Evolutionary conservation across 2,888 invertebrate species (phyloP), one percentile per base, ranked within the genome.

Genomic region (Mechanitis mazaeus): DNA sequence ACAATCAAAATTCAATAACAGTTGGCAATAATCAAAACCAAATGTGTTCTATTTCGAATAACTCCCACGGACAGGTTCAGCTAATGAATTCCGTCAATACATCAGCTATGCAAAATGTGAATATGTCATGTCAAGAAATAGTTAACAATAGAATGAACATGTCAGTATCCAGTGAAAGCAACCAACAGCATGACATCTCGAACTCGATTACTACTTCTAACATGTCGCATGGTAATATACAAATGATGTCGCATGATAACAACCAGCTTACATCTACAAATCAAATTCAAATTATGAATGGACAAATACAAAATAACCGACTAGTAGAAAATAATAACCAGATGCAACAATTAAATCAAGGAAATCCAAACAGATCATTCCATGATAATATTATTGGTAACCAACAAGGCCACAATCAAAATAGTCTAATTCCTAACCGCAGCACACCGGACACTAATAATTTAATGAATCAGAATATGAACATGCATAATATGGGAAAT

Each of bases 201-300:
- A 83, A 74, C 66, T 67, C 64, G 12, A 64, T 69, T 11, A 64
- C 83, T 68, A 70, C 80, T 2, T 74, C 85, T 9, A 86, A 79
- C 68, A 75, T 87, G 72, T 75, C 84, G 5, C 89, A 88, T 71
- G 81, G 83, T 28, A 86, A 83, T 63, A 84, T 89, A 79, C 84
- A 83, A 72, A 71, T 88, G 69, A 83, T 89, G 71, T 78, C 84
- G 3, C 87, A 88, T 67, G 86, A 87, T 33, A 83, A 77, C 66
- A 79, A 75, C 63, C 87, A 84, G 64, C 71, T 79, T 56, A 72
- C 83, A 11, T 73, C 83, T 55, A 69, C 85, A 2, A 90, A 89
- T 69, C 89, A 90, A 70, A 90, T 90, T 62, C 90, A 90, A 66
- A 89, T 91, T 60, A 83, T 87, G 85, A 90, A 86, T 73, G 89